phyloP scores from a whole-genome alignment of 92 coral and sea anemone genomes.

The Palythoa grandis region DNA sequence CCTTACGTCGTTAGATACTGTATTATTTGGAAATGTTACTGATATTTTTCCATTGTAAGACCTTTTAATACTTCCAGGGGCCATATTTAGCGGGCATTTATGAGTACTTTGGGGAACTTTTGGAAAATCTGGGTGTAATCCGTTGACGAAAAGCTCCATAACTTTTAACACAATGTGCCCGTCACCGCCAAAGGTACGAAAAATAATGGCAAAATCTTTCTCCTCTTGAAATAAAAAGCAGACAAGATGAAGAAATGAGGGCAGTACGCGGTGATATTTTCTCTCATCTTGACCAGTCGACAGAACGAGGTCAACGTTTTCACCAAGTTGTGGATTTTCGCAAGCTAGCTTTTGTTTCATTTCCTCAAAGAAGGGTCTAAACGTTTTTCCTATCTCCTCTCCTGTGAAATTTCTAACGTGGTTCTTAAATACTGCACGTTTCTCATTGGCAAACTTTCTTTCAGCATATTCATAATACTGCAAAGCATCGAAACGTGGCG shows the following conservation, averaged over 20 bases:
- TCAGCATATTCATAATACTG: conserved; percentile 76
- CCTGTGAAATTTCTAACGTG: conserved; percentile 70
- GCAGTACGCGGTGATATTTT: conserved; percentile 65
- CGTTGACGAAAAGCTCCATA: conserved; percentile 39
- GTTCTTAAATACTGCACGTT: conserved; percentile 59
- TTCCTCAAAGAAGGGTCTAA: conserved; percentile 59
- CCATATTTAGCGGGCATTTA: conserved; percentile 44
- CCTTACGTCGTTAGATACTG: conserved; percentile 1
- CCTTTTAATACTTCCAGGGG: conserved; percentile 58
- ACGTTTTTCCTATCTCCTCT: conserved; percentile 58
- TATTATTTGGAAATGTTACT: conserved; percentile 46
- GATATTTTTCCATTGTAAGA: conserved; percentile 39
- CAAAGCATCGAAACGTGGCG: conserved; percentile 39
- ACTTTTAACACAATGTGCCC: conserved; percentile 53
- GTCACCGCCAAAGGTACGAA: conserved; percentile 86
- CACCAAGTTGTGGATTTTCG: conserved; percentile 18
- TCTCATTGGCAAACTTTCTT: conserved; percentile 55
- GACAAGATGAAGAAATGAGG: conserved; percentile 72
- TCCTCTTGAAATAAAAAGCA: conserved; percentile 44
- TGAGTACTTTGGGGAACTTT: conserved; percentile 34
- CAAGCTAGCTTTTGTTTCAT: conserved; percentile 59
- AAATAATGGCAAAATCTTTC: conserved; percentile 68
- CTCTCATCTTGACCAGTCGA: conserved; percentile 54
- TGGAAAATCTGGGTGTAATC: conserved; percentile 56
- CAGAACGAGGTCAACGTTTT: conserved; percentile 37